Conservation (phyloP, 2,888 invertebrate genomes). For the Eristalis intricaria region DNA sequence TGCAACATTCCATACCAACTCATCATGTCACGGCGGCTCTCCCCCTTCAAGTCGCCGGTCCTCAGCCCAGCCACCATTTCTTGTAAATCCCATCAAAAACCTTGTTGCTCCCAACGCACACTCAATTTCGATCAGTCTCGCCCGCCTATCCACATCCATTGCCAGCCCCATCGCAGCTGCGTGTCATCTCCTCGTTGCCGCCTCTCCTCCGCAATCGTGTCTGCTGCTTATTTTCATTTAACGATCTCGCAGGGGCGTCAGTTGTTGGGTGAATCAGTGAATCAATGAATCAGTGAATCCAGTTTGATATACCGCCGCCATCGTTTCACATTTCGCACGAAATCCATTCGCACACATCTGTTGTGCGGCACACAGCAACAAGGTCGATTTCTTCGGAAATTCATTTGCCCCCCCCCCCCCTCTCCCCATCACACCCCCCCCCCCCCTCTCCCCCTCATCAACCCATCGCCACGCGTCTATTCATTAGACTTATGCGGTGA, state of each 20-base stretch:
- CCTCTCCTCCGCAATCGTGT: background rate
- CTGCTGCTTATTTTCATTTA: background rate
- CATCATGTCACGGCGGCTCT: too few relatives aligned
- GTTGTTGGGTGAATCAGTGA: background rate
- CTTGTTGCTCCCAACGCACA: background rate
- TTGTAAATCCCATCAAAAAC: background rate
- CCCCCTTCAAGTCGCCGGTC: too few relatives aligned
- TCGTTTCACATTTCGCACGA: too few relatives aligned
- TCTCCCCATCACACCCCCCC: too few relatives aligned
- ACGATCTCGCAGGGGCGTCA: background rate
- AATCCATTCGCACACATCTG: background rate
- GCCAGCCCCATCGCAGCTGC: background rate
- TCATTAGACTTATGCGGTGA: conserved; percentile 1
- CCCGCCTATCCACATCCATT: background rate
- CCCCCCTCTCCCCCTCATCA: background rate
- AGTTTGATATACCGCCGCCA: background rate
- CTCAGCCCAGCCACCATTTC: too few relatives aligned
- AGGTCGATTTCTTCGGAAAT: background rate
- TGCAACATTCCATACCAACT: too few relatives aligned
- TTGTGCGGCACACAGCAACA: background rate
- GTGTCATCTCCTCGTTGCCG: background rate
- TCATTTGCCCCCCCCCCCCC: background rate
- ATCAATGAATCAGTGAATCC: background rate
- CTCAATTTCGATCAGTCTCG: background rate
- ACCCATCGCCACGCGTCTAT: background rate